Conservation (phyloP, 2,113 vertebrate species). For the Engraulis encrasicolus region DNA sequence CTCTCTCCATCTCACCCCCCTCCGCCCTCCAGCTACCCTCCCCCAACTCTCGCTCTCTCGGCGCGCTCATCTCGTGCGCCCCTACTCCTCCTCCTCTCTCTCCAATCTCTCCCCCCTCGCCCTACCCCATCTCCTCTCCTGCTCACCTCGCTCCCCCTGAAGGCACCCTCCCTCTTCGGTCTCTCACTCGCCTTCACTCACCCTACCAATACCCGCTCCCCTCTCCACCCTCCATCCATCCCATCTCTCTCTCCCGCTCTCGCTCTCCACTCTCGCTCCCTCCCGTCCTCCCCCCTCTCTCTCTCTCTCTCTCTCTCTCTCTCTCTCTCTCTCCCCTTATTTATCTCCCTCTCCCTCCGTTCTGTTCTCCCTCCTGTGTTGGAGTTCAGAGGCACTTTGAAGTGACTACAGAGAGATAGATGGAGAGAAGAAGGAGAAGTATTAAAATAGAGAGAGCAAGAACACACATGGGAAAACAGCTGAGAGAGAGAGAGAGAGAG, state of each 20-base stretch:
- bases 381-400: conserved; percentile 74
- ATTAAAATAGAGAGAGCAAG: conserved; percentile 5
- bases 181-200: no score
- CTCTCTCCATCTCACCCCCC: no score
- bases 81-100: no score
- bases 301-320: background rate
- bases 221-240: no score
- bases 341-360: conserved; percentile 41
- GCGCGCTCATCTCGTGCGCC: no score
- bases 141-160: no score
- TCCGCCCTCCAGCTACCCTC: no score
- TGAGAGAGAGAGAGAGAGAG: background rate
- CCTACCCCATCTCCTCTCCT: no score
- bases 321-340: background rate
- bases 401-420: conserved; percentile 51
- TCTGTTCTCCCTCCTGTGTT: conserved; percentile 50
- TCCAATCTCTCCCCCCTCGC: no score
- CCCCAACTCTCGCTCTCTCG: no score
- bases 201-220: no score
- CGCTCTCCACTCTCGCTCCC: conserved; percentile 22
- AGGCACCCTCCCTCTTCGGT: no score
- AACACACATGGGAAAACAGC: background rate
- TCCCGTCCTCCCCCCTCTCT: conserved; percentile 20
- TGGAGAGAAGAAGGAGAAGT: background rate
- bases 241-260: conserved; percentile 29